Evolutionary conservation across 2,888 invertebrate genomes (phyloP).

Genomic region (Vesta saturnalis): DNA sequence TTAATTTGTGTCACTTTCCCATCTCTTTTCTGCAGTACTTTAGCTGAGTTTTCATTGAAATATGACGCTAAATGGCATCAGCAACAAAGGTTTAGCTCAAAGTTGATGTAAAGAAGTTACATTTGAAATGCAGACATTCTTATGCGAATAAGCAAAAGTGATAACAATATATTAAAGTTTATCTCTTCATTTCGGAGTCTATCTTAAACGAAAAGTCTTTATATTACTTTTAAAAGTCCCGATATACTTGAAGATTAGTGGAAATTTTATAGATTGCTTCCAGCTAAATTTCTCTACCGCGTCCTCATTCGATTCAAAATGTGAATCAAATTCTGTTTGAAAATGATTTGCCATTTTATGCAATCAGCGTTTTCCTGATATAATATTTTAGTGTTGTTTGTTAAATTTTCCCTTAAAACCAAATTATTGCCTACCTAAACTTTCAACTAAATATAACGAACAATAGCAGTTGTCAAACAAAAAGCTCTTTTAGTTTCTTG

Average conservation of each 20-base stretch:
- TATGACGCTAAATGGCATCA: slow-evolving; percentile 36
- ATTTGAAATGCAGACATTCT: slow-evolving; percentile 34
- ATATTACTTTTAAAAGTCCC: slow-evolving; percentile 55
- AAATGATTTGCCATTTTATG: slow-evolving; percentile 17
- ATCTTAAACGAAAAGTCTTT: slow-evolving; percentile 49
- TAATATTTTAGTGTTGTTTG: not conserved
- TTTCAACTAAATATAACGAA: slow-evolving; percentile 19
- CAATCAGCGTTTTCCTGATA: not conserved
- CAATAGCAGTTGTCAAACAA: slow-evolving; percentile 37
- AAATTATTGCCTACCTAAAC: slow-evolving; percentile 4
- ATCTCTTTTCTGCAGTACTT: slow-evolving; percentile 48
- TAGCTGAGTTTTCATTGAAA: slow-evolving; percentile 33
- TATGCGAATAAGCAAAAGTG: slow-evolving; percentile 36
- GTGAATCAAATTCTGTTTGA: too few relatives aligned
- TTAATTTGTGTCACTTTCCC: slow-evolving; percentile 54
- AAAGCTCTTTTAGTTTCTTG: slow-evolving; percentile 39
- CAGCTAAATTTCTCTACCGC: slow-evolving; percentile 45
- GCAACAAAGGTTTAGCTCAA: slow-evolving; percentile 31
- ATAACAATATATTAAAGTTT: slow-evolving; percentile 38
- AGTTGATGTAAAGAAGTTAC: slow-evolving; percentile 35
- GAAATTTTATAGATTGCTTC: slow-evolving; percentile 56
- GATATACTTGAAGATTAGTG: slow-evolving; percentile 56
- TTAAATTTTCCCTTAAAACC: not conserved
- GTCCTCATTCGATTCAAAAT: slow-evolving; percentile 51
- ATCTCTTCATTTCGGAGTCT: slow-evolving; percentile 33